Percentiles rank a stretch among this genome's conserved stretches.
These are phyloP conservation scores for Atopsyche davidsoni DNA, from an alignment of 1,140 invertebrate genomes.

Conservation along the genomic window DNA sequence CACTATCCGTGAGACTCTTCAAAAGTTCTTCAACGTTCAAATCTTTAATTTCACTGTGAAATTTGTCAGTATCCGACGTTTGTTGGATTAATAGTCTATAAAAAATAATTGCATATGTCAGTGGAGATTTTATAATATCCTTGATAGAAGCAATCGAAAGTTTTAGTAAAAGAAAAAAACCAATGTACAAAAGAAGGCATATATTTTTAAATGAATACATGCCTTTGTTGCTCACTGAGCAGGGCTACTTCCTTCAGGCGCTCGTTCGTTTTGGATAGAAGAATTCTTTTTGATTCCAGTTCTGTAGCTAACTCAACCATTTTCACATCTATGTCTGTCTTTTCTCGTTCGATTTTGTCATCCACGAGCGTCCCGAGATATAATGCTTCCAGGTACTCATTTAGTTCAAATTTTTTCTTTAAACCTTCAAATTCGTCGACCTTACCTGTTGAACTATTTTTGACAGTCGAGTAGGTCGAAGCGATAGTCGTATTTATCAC, in stretches of 20 bases:
- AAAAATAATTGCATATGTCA: slow-evolving; percentile 21
- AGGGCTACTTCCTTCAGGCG: slow-evolving; percentile 41
- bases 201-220: slow-evolving; percentile 19
- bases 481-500: neutral
- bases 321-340: slow-evolving; percentile 39
- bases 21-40: slow-evolving; percentile 31
- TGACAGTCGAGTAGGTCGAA: neutral
- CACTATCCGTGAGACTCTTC: slow-evolving; percentile 30
- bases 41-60: slow-evolving; percentile 34
- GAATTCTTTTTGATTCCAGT: slow-evolving; percentile 37
- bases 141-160: neutral
- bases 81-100: slow-evolving; percentile 37
- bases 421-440: slow-evolving; percentile 7
- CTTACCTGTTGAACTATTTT: neutral
- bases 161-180: neutral
- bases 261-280: slow-evolving; percentile 38
- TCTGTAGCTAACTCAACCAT: slow-evolving; percentile 38
- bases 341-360: slow-evolving; percentile 38
- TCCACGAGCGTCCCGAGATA: slow-evolving; percentile 38
- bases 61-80: slow-evolving; percentile 32
- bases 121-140: neutral
- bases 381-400: slow-evolving; percentile 32
- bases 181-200: neutral
- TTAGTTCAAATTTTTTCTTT: slow-evolving; percentile 18
- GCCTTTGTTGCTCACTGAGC: slow-evolving; percentile 42